A percentile compares a stretch with the other conserved stretches of the same genome.
Evolutionary conservation across 2,888 invertebrate genomes (phyloP).

Genomic region (Rotaria macrura): DNA sequence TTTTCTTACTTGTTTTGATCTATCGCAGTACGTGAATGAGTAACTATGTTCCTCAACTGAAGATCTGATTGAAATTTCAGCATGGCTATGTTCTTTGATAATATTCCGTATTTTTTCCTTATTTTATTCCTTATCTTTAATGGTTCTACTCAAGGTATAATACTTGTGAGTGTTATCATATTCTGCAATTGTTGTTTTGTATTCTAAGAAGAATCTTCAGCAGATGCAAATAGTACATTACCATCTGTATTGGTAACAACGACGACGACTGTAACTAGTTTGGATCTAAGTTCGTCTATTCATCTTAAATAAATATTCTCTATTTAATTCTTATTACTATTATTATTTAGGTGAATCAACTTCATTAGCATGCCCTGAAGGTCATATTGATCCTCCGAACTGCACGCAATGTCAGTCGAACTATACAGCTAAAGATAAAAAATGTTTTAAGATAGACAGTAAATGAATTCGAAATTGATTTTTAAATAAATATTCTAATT

Average conservation of each 20-base stretch:
- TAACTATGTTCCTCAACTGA: neutral
- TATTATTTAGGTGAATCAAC: neutral
- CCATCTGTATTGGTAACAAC: neutral
- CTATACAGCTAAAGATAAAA: no score
- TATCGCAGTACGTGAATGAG: neutral
- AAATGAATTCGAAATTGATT: neutral
- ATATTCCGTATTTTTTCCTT: neutral
- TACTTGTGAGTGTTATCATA: neutral
- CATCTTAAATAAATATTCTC: neutral
- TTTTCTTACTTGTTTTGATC: neutral
- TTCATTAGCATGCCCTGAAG: neutral
- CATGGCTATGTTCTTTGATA: neutral
- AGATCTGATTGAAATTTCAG: neutral
- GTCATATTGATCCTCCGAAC: neutral
- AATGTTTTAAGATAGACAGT: neutral
- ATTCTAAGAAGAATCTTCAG: neutral
- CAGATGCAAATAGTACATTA: neutral
- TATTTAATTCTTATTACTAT: neutral
- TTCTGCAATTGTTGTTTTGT: neutral
- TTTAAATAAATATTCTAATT: neutral
- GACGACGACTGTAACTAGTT: neutral
- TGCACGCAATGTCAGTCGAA: neutral
- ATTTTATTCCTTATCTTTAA: neutral
- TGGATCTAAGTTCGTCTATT: neutral
- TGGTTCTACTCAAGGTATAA: neutral